Percentiles rank a stretch among this genome's conserved stretches.
Conservation (phyloP, 2,888 invertebrate genomes). For the Nasonia oneida region DNA sequence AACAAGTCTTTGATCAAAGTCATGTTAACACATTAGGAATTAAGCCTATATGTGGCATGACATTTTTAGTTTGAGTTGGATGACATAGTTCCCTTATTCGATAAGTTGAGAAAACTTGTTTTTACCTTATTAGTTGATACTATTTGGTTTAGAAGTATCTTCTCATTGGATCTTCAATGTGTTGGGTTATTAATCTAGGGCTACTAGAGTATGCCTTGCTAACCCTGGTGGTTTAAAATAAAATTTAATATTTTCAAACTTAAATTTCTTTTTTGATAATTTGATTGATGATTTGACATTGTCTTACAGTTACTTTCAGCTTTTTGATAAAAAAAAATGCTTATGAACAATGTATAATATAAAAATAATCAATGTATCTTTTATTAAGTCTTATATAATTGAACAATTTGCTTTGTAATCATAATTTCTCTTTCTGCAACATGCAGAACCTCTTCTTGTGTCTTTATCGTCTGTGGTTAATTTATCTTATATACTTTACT, state of each 20-base stretch:
- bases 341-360: constrained; percentile 10
- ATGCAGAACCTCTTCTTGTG: constrained; percentile 41
- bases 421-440: constrained; percentile 46
- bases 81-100: constrained; percentile 73
- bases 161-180: constrained; percentile 23
- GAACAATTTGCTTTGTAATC: constrained; percentile 57
- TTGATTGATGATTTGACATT: background rate
- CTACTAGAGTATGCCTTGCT: background rate
- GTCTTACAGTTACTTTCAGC: too few species aligned
- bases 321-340: background rate
- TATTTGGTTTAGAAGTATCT: constrained; percentile 8
- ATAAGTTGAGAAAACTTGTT: constrained; percentile 67
- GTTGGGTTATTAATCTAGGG: background rate
- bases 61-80: constrained; percentile 67
- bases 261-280: background rate
- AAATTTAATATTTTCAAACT: background rate
- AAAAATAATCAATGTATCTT: constrained; percentile 27
- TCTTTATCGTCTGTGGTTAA: constrained; percentile 60
- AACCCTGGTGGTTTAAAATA: background rate
- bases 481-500: constrained; percentile 60
- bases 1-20: constrained; percentile 34
- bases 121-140: constrained; percentile 63
- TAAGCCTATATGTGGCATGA: constrained; percentile 64
- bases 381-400: constrained; percentile 65
- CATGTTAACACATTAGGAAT: constrained; percentile 55